Evolutionary conservation across 2,797 vertebrate species (phyloP).

Genomic region (Myotis myotis): DNA sequence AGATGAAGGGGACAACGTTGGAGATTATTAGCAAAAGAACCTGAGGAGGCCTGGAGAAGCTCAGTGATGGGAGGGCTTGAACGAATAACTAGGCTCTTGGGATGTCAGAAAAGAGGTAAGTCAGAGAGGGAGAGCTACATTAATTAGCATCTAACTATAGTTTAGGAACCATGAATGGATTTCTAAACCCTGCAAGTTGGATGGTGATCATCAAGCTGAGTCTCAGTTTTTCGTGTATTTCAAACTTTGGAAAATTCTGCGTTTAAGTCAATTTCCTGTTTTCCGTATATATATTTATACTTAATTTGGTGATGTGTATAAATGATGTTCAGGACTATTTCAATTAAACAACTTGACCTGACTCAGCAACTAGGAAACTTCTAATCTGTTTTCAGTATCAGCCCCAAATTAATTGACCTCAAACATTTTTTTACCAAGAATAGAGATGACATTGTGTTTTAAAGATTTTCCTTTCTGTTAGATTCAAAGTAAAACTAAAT

Average conservation of each 20-base stretch:
- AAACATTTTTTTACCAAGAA: conserved; percentile 14
- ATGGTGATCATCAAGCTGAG: neutral
- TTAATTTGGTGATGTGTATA: conserved; percentile 20
- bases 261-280: conserved; percentile 12
- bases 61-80: neutral
- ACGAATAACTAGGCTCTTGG: neutral
- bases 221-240: conserved; percentile 23
- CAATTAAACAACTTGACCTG: neutral
- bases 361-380: conserved; percentile 14
- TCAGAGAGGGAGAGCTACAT: neutral
- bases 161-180: neutral
- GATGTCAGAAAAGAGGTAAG: neutral
- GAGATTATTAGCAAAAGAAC: neutral
- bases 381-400: neutral
- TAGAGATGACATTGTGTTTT: neutral
- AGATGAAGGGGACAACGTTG: neutral
- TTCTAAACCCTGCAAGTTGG: neutral
- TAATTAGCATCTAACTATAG: neutral
- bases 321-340: conserved; percentile 19
- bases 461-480: conserved; percentile 37
- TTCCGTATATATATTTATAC: neutral
- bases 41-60: neutral
- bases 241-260: neutral
- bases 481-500: conserved; percentile 35
- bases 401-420: neutral